Base-by-base conservation (phyloP, 2,888 invertebrate genomes). In the Scrobipalpa atriplicella region DNA sequence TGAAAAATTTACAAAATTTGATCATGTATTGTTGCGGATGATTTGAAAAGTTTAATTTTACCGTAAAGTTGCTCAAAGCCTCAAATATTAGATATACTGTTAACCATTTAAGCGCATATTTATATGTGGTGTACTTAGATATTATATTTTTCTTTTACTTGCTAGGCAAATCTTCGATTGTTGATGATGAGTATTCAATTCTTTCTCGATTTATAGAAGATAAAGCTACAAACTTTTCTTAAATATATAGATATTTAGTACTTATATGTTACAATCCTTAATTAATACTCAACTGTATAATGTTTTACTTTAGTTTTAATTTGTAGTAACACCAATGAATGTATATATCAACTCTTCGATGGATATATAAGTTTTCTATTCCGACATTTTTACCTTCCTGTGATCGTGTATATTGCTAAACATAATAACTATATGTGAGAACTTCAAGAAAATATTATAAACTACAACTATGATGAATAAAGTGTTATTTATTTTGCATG, bases 401-500 rank as follows among this genome's bases (percentile, higher is more conserved):
- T 91, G 91, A 89, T 89, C 78, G 92, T 92, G 89, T 80, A 85
- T 86, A 86, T 89, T 85, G 86, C 84, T 89, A 86, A 85, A 85
- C 85, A 85, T 84, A 82, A 80, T 80, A 85, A 81, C n/a, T n/a
- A n/a, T 85, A 89, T 81, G 83, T 89, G 87, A 83, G 75, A 85
- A 86, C 87, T 89, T 89, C 84, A 86, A 84, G 79, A 82, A 84
- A 81, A 84, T 85, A 78, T 63, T 62, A 29, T 29, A 82, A 82
- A 82, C 72, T 77, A 78, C 82, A 80, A 84, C 76, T 87, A 85
- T 86, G n/a, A n/a, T n/a, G n/a, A 60, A 68, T 62, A 56, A 84
- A 84, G 78, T 90, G 90, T 92, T 92, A 91, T 90, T 92, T 92
- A 91, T 90, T 90, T 91, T 92, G 90, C 89, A 85, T 84, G 82